Evolutionary conservation across 2,797 vertebrate genomes (phyloP).

Genomic region (Lemur catta): DNA sequence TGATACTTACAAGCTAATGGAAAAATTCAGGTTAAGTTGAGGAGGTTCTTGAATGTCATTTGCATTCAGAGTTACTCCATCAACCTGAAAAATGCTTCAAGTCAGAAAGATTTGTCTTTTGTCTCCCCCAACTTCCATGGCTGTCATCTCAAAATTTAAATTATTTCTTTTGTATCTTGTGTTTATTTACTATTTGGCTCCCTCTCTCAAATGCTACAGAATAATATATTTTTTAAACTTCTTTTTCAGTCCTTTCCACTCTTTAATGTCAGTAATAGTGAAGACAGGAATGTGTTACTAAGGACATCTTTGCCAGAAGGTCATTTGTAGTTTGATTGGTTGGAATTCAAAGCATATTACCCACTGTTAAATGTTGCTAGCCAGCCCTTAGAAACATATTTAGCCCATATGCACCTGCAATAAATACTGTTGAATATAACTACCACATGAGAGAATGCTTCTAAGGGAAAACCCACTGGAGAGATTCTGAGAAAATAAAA

Average conservation of each 20-base stretch:
- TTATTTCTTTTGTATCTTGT: not conserved
- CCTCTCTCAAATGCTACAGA: not conserved
- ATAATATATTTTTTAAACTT: constrained; percentile 2
- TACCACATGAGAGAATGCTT: constrained; percentile 37
- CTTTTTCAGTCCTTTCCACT: not conserved
- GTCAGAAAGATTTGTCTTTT: not conserved
- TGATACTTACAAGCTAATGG: not conserved
- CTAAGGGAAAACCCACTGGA: constrained; percentile 4
- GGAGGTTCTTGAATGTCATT: constrained; percentile 4
- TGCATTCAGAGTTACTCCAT: not conserved
- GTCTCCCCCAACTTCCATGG: not conserved
- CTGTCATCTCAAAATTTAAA: not conserved
- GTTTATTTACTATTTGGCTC: not conserved
- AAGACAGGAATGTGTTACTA: constrained; percentile 43
- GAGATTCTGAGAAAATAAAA: constrained; percentile 54
- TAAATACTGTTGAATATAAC: not conserved
- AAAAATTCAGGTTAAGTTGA: not conserved
- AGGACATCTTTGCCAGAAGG: constrained; percentile 36
- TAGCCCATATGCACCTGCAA: constrained; percentile 36
- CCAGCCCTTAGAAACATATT: not conserved
- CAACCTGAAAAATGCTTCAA: not conserved
- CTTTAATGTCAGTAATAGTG: constrained; percentile 30
- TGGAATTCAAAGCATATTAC: constrained; percentile 56
- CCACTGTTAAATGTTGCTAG: constrained; percentile 18
- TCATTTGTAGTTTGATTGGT: constrained; percentile 51